Base-by-base conservation (phyloP, 2,797 vertebrate species). In the Sebastes aleutianus region DNA sequence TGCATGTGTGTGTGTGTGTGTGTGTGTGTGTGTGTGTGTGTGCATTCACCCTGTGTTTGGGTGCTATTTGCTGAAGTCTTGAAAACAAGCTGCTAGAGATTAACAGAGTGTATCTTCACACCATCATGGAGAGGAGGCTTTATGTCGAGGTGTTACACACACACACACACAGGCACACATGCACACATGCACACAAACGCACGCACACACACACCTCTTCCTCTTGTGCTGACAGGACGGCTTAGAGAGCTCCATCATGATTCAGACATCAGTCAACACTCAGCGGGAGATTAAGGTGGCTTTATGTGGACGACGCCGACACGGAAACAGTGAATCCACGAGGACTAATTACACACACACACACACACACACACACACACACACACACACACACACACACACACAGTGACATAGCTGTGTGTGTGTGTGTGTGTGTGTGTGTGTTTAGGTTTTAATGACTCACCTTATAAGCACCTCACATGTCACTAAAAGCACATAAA, bases 201-300 rank as follows among this genome's bases (percentile, higher is more conserved):
- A 29, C 18, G 8, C 68, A 13, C 43, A 57, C 32, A 14, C n/a
- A 32, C 14, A 18, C 13, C 24, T 53, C 24, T 32, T 36, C 8
- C 31, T 47, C 66, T 56, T 3, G 13, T 64, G 78, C 84, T 88
- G 88, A 90, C 86, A 86, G 77, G 47, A 68, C 22, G 39, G 79
- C 78, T 91, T 84, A 88, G 61, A 73, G 79, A 84, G 53, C 82
- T 75, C 70, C 80, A 82, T 82, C 31, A 13, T 76, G 78, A 88
- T 87, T 83, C 83, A 82, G 77, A 87, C 83, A 86, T 83, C 89
- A 87, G 90, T 89, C 89, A 85, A 76, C 84, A 83, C 78, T 65
- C 82, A 62, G 43, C 6, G 54, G 64, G 64, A 83, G 78, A 90
- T 85, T 84, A 89, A 79, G 39, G 26, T 39, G 56, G 73, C 84